Evolutionary conservation across 2,888 invertebrate genomes (phyloP), one percentile per base, ranked within the genome.

Genomic region (Odontocolon sp.): DNA sequence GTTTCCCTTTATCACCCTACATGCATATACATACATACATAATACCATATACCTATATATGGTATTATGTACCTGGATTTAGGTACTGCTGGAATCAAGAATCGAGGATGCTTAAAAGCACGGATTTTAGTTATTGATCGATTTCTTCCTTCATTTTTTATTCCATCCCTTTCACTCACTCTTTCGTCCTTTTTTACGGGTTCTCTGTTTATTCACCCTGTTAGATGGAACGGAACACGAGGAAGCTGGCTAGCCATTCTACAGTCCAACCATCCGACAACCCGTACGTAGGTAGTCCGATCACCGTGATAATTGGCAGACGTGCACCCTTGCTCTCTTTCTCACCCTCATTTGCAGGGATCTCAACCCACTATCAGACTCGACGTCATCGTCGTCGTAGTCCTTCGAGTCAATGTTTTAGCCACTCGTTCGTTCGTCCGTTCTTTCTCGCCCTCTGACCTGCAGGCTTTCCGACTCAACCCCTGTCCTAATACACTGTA

Each of bases 301-400:
- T 77, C 77, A 72, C 63, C 63, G 61, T 57, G 77, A 77, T 77
- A 77, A 77, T 77, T 77, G 71, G 63, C 63, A 77, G 72, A 77
- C 77, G 63, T 77, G 33, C 42, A 21, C 59, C 57, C 28, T n/a
- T 54, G 50, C 33, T 40, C 28, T 42, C 31, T 64, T 54, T 63
- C 50, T 64, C 1, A 11, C 11, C 36, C 36, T 36, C 28, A 6
- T 28, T 54, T 54, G 18, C n/a, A 42, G 31, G n/a, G 23, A 45
- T 56, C 56, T 54, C 67, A 56, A 50, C 31, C 69, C 31, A 31
- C 40, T 26, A 54, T n/a, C 64, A 16, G 38, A n/a, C 28, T 40
- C 56, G 11, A 9, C 28, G 31, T 61, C 21, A 21, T 40, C 54
- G 42, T 54, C 42, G 28, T 66, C 57, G 16, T 45, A 50, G 31